phyloP scores from a whole-genome alignment of 1,140 invertebrate genomes.

The Colletes gigas region DNA sequence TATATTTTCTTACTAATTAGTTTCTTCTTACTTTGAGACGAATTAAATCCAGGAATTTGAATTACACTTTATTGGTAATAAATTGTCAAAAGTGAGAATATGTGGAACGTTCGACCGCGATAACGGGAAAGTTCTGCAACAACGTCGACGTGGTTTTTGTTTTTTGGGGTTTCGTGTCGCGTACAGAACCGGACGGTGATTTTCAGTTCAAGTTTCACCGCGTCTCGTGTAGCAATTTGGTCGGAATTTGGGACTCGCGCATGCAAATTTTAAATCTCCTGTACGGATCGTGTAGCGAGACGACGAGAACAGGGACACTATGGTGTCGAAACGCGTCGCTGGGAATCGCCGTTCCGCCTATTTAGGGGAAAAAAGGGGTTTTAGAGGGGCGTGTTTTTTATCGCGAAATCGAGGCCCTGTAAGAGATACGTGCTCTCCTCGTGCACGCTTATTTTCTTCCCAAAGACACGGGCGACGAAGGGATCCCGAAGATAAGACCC shows the following conservation, averaged over 20 bases:
- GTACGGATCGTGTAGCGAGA: neutral
- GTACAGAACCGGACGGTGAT: constrained; percentile 15
- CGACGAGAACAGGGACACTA: neutral
- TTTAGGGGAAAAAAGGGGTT: neutral
- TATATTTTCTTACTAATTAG: too few species aligned
- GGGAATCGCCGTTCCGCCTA: constrained; percentile 6
- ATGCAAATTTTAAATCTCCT: constrained; percentile 9
- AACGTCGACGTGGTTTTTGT: too few species aligned
- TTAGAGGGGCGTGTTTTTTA: neutral
- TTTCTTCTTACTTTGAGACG: too few species aligned
- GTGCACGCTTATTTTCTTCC: neutral
- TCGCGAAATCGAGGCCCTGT: constrained; percentile 6
- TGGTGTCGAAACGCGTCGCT: constrained; percentile 3
- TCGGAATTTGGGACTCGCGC: constrained; percentile 40
- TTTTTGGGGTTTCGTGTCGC: neutral
- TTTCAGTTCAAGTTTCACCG: constrained; percentile 34
- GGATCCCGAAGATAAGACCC: neutral
- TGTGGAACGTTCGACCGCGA: too few species aligned
- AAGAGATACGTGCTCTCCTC: neutral
- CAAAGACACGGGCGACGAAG: neutral
- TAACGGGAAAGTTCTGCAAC: too few species aligned
- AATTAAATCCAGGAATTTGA: too few species aligned
- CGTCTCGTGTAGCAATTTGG: constrained; percentile 33
- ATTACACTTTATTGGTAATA: too few species aligned
- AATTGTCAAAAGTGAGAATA: too few species aligned